Base-by-base conservation (phyloP, 2,888 invertebrate genomes). In the Leistus spinibarbis region DNA sequence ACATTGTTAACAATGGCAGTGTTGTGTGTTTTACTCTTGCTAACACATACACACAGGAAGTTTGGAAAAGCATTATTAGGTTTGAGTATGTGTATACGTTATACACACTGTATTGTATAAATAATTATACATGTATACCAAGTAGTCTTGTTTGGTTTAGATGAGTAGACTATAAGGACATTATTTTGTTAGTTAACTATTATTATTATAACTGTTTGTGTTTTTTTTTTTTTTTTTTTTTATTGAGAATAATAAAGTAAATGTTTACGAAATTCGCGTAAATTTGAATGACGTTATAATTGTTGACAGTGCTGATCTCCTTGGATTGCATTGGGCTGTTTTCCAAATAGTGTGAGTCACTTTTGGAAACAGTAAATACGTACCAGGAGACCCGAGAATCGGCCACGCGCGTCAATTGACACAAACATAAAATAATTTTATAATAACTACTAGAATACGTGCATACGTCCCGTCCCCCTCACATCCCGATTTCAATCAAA, bases 281-380 rank as follows among this genome's bases (percentile, higher is more conserved):
- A 40, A 40, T 13, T n/a, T 7, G 17, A 22, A 60, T 22, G 60
- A 60, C 60, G 60, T 60, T 60, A 40, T 40, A 60, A 60, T 22
- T 60, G 22, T 60, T 60, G 20, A 17, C n/a, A 60, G n/a, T 16
- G 16, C 60, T 10, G 22, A 16, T 60, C 19, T 60, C 54, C 24
- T 10, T 56, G 64, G n/a, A 56, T 71, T 56, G 63, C 65, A 40
- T 56, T 64, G 71, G 71, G 71, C 54, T n/a, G 17, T 9, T 20
- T 0, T 27, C 71, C 64, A 71, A 71, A 60, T 9, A 16, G 24
- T 5, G 24, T 71, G 71, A 71, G 13, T 71, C 65, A 71, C 54
- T 56, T 10, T 27, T 10, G 13, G 19, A 7, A 64, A 40, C 40
- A 40, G 40, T 40, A 40, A 40, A 40, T 40, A 40, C 22, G 4